Base-by-base conservation (phyloP, 2,797 vertebrate genomes). In the Halcyon badia region DNA sequence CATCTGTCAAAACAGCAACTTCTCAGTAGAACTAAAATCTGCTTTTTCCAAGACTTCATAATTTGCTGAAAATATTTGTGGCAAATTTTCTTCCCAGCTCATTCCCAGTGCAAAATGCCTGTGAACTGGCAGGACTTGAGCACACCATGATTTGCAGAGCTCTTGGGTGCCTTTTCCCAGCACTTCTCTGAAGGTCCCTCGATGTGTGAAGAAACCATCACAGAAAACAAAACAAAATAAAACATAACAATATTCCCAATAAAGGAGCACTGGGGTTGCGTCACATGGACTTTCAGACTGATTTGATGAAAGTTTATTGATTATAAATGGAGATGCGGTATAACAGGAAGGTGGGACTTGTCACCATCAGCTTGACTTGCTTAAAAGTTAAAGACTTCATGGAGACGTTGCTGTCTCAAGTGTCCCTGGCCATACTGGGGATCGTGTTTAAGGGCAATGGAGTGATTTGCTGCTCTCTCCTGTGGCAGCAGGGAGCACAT, bases 1-100 rank as follows among this genome's bases (percentile, higher is more conserved):
- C 96, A 96, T 96, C 96, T 97, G 96, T 97, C 64, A 95, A 96
- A 97, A 96, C 94, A 97, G 48, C 56, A 75, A 7, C 83, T 95
- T 95, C 90, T 96, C 82, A 95, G 89, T 90, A 91, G 89, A 93
- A 85, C 82, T 0, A 0, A 96, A 95, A 94, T 91, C 89, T 80
- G 64, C 75, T 89, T 96, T 96, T 96, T 87, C 92, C 94, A 95
- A 93, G 96, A 87, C 90, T 96, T 92, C 24, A 49, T 91, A 92
- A 96, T 94, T 96, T 81, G 84, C 68, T 92, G 94, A 89, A 91
- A 96, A 91, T 95, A 94, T 96, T 83, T 96, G 95, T 68, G 82
- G 84, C 90, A 91, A 71, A 83, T 91, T 96, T 91, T 93, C 92
- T 95, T 95, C 94, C 95, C 70, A 76, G 93, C 73, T 91, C 21